These are phyloP conservation scores for Eurypyga helias DNA, from an alignment of 2,113 vertebrate species.

Conservation along the genomic window DNA sequence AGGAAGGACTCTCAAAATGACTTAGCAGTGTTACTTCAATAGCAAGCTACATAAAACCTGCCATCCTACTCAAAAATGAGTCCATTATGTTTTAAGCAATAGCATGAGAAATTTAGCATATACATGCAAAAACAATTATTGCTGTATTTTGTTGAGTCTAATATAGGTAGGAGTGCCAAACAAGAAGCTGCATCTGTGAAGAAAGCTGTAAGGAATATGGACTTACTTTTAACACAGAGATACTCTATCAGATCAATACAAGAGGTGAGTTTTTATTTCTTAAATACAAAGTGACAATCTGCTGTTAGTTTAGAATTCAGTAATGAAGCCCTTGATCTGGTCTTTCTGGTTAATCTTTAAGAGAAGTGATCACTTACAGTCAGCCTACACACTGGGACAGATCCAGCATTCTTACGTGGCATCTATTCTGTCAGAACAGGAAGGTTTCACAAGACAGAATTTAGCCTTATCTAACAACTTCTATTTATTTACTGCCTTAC, in stretches of 20 bases:
- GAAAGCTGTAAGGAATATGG: neutral
- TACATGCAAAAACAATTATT: neutral
- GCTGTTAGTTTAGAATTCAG: neutral
- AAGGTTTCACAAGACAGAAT: neutral
- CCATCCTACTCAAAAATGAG: neutral
- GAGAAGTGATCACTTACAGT: neutral
- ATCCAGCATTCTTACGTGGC: neutral
- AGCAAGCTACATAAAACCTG: neutral
- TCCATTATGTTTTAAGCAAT: neutral
- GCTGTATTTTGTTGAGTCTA: rapidly evolving
- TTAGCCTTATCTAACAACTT: neutral
- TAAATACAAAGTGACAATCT: neutral
- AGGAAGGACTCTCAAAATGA: neutral
- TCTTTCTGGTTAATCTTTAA: neutral
- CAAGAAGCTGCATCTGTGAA: neutral
- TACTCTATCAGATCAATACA: too few species aligned
- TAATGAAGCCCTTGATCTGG: neutral
- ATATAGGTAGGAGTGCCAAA: neutral
- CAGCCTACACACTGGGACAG: neutral
- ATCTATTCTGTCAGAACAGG: neutral
- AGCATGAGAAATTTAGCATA: neutral
- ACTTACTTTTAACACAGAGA: neutral
- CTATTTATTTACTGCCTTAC: neutral
- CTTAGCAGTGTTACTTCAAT: neutral
- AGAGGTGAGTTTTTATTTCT: neutral